Evolutionary conservation across 2,797 vertebrate genomes (phyloP).

Genomic region (Tenualosa ilisha): DNA sequence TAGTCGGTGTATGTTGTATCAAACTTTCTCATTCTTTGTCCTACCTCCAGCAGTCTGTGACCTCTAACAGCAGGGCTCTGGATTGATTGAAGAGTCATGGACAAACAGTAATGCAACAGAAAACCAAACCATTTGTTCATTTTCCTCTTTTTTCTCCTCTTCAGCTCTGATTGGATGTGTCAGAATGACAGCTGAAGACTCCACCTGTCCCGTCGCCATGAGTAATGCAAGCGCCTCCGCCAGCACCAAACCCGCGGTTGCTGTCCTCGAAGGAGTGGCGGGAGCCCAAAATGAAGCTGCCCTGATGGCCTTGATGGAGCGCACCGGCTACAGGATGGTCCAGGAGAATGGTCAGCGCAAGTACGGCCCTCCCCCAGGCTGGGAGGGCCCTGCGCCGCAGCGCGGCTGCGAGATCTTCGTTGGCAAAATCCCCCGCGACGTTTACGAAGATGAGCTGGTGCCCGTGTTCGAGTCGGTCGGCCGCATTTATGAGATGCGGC

Average conservation of each 20-base stretch:
- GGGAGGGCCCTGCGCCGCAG: constrained; percentile 87
- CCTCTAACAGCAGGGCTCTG: no score
- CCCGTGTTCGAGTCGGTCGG: constrained; percentile 93
- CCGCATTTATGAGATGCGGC: constrained; percentile 96
- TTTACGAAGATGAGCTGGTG: constrained; percentile 96
- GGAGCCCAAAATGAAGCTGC: constrained; percentile 88
- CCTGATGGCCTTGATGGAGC: constrained; percentile 88
- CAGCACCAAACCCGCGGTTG: constrained; percentile 65
- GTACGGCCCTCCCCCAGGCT: constrained; percentile 92
- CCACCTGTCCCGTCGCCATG: constrained; percentile 86
- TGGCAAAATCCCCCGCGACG: constrained; percentile 96
- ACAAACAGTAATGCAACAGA: neutral
- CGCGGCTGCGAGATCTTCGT: constrained; percentile 97
- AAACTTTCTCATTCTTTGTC: no score
- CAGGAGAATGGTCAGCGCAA: constrained; percentile 98
- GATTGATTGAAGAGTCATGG: neutral
- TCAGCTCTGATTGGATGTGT: constrained; percentile 84
- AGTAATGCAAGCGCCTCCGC: constrained; percentile 78
- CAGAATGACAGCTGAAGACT: constrained; percentile 99
- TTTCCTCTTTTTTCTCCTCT: constrained; percentile 40
- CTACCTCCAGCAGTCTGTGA: no score
- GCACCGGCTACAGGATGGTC: constrained; percentile 91
- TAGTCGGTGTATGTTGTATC: no score
- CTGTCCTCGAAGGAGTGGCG: constrained; percentile 84
- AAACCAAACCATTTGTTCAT: neutral